A percentile compares a stretch with the other conserved stretches of the same genome.
phyloP scores from a whole-genome alignment of 2,797 vertebrate species.

The Rhinichthys osculus region DNA sequence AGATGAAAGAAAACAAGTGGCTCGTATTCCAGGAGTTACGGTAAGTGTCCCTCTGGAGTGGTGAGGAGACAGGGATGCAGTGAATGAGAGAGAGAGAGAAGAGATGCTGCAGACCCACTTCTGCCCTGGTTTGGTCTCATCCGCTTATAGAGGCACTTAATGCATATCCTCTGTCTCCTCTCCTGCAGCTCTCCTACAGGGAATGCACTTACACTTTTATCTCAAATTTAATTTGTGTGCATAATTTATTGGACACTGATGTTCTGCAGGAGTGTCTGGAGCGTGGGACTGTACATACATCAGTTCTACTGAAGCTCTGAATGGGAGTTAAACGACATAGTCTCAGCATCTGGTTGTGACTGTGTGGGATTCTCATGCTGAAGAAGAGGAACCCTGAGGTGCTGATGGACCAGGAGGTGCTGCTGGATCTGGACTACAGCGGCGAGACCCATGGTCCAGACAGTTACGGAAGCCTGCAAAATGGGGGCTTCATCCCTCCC shows the following conservation, averaged over 20 bases:
- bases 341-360: constrained; percentile 37
- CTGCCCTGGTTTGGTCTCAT: constrained; percentile 39
- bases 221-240: constrained; percentile 46
- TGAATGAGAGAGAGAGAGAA: constrained; percentile 64
- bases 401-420: constrained; percentile 76
- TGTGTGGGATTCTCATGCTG: constrained; percentile 67
- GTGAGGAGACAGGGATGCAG: constrained; percentile 66
- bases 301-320: background rate
- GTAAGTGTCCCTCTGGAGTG: constrained; percentile 66
- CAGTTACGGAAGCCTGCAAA: constrained; percentile 76
- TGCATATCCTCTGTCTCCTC: constrained; percentile 46
- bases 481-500: constrained; percentile 74
- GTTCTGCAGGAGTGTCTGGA: constrained; percentile 28
- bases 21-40: constrained; percentile 67
- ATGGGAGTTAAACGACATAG: background rate
- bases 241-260: constrained; percentile 45
- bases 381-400: constrained; percentile 73
- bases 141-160: constrained; percentile 57
- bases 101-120: constrained; percentile 66
- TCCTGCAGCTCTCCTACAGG: constrained; percentile 2
- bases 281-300: constrained; percentile 22
- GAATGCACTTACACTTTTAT: constrained; percentile 39
- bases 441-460: constrained; percentile 69
- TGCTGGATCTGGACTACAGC: constrained; percentile 74
- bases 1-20: constrained; percentile 54